Evolutionary conservation across 2,797 vertebrate species (phyloP), one percentile per base, ranked within the genome.

Genomic region (Darevskia mixta): DNA sequence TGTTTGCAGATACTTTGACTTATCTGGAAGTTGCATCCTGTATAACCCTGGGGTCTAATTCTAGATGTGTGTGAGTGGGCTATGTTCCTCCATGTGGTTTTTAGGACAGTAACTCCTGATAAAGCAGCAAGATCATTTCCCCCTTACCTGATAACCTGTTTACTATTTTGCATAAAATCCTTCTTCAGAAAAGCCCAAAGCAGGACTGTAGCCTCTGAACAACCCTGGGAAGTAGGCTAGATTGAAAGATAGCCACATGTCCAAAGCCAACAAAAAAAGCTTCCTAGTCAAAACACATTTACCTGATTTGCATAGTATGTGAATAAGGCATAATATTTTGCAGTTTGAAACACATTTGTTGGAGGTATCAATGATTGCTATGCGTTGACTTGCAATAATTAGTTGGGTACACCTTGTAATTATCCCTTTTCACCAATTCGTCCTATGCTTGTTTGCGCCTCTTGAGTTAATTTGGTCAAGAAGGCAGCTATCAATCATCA

Each of bases 401-500:
- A 32, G 8, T 85, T 20, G 10, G 5, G 38, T 90, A 90, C 89
- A 41, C 64, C 0, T 72, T 92, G n/a, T 79, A 67, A 32, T 91
- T 86, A 76, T 13, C 18, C 92, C 61, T 10, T 18, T 83, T 41
- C 83, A 3, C 0, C 3, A 81, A 86, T n/a, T 91, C 55, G 78
- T 32, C 29, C 32, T 77, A n/a, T 8, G 35, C 1, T 61, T 92
- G 1, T 88, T 89, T 87, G 15, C 81, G 88, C 1, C 0, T 0
- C 78, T 85, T 71, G 1, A 61, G 80, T 87, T 86, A 67, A 86
- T 95, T 85, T 91, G 27, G 2, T 73, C 0, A 35, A 77, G 35
- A 77, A 87, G 58, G 9, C 80, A 29, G 0, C 7, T 80, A 88
- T 90, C 55, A 55, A 61, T 87, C 4, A 1, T 90, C 90, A 90